Percentiles rank a stretch among this genome's conserved stretches.
These are phyloP conservation scores for Tupaia tana DNA, from an alignment of 2,113 vertebrate species.

Conservation along the genomic window DNA sequence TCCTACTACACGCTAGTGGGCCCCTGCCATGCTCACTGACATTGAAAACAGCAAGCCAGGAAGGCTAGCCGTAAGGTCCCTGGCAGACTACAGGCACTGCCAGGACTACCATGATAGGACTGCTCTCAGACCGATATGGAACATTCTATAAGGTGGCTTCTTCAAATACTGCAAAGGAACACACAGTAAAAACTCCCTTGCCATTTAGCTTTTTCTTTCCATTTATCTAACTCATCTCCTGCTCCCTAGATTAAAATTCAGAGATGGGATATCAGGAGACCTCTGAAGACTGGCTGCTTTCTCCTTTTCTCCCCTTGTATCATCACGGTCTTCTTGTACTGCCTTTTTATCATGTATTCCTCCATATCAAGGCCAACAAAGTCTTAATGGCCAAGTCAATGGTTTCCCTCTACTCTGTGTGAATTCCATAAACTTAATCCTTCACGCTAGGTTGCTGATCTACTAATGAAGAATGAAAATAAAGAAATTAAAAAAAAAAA, in stretches of 20 bases:
- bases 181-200: background rate
- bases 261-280: background rate
- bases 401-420: background rate
- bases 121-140: background rate
- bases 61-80: background rate
- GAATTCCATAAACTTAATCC: background rate
- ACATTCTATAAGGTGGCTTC: background rate
- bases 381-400: background rate
- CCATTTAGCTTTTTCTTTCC: background rate
- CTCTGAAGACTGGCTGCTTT: background rate
- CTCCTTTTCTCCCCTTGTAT: background rate
- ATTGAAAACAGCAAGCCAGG: background rate
- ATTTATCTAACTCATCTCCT: background rate
- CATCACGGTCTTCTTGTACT: background rate
- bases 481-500: constrained; percentile 38
- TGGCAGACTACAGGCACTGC: background rate
- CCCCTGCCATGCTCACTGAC: background rate
- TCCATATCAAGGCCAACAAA: background rate
- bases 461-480: constrained; percentile 29
- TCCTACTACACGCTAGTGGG: background rate
- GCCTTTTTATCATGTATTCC: background rate
- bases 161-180: background rate
- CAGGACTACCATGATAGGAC: background rate
- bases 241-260: background rate
- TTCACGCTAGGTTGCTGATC: background rate